phyloP scores from a whole-genome alignment of 2,888 invertebrate genomes.

The Cataglyphis cursor region DNA sequence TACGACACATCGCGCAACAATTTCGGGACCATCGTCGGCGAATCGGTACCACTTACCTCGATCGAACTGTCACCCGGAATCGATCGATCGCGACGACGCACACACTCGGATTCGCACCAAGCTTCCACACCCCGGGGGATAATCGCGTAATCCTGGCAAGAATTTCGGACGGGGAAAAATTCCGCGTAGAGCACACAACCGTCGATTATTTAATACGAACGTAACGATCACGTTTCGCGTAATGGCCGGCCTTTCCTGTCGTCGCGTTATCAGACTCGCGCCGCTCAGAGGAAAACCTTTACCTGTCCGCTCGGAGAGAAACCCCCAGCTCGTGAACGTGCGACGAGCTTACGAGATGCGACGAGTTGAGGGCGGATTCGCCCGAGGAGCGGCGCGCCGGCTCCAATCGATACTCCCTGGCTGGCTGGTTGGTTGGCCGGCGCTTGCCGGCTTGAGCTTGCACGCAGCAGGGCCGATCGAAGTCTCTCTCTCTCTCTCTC shows the following conservation, averaged over 20 bases:
- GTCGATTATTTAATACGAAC: background rate
- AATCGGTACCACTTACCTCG: conserved; percentile 38
- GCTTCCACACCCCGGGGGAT: conserved; percentile 6
- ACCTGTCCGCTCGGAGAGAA: conserved; percentile 1
- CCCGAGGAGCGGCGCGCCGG: conserved; percentile 50
- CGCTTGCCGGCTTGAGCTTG: conserved; percentile 34
- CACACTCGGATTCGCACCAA: conserved; percentile 9
- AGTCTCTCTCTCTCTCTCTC: background rate
- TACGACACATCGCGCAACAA: conserved; percentile 51
- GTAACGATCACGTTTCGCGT: conserved; percentile 55
- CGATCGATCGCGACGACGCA: conserved; percentile 11
- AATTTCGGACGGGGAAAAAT: background rate
- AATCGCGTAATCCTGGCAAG: background rate
- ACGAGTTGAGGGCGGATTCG: conserved; percentile 56
- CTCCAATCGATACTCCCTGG: conserved; percentile 58
- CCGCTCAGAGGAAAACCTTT: conserved; percentile 8
- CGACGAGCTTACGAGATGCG: conserved; percentile 29
- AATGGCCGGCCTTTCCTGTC: conserved; percentile 33
- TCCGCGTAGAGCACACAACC: background rate
- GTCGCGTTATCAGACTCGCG: conserved; percentile 20
- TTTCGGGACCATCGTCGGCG: background rate
- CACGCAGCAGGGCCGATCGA: conserved; percentile 7
- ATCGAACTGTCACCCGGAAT: conserved; percentile 32
- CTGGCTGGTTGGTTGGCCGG: background rate
- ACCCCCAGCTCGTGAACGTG: conserved; percentile 38